These are phyloP conservation scores for Acronicta psi DNA, from an alignment of 2,888 invertebrate species.

Conservation along the genomic window DNA sequence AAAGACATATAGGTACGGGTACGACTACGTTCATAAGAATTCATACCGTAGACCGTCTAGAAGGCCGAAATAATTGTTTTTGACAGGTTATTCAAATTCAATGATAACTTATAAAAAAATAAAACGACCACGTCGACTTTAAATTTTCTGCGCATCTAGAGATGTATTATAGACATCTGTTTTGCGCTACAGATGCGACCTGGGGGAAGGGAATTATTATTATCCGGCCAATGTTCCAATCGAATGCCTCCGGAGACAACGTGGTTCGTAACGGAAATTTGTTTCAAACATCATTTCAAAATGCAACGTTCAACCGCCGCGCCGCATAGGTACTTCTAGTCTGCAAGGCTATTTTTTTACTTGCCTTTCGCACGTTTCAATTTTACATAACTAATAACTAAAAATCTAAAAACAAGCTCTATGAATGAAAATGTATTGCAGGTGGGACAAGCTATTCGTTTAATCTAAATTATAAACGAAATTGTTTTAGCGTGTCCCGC, in stretches of 20 bases:
- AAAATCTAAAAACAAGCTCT: too few relatives aligned
- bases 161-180: slow-evolving; percentile 4
- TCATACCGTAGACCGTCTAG: too few relatives aligned
- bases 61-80: too few relatives aligned
- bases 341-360: slow-evolving; percentile 74
- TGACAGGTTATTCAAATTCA: too few relatives aligned
- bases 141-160: background rate
- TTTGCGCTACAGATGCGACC: slow-evolving; percentile 69
- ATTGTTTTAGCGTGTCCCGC: too few relatives aligned
- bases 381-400: background rate
- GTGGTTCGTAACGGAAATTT: slow-evolving; percentile 79
- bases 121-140: background rate
- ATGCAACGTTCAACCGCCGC: slow-evolving; percentile 67
- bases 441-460: too few relatives aligned
- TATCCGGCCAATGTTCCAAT: slow-evolving; percentile 86
- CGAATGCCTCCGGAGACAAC: slow-evolving; percentile 74
- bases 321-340: slow-evolving; percentile 42
- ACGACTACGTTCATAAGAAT: too few relatives aligned
- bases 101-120: too few relatives aligned
- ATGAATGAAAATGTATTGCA: too few relatives aligned
- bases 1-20: too few relatives aligned
- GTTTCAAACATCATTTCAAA: slow-evolving; percentile 84
- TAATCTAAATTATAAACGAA: too few relatives aligned
- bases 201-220: slow-evolving; percentile 79
- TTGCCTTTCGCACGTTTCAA: slow-evolving; percentile 1